Conservation (phyloP, 2,888 invertebrate species). For the Amphipyra berbera region DNA sequence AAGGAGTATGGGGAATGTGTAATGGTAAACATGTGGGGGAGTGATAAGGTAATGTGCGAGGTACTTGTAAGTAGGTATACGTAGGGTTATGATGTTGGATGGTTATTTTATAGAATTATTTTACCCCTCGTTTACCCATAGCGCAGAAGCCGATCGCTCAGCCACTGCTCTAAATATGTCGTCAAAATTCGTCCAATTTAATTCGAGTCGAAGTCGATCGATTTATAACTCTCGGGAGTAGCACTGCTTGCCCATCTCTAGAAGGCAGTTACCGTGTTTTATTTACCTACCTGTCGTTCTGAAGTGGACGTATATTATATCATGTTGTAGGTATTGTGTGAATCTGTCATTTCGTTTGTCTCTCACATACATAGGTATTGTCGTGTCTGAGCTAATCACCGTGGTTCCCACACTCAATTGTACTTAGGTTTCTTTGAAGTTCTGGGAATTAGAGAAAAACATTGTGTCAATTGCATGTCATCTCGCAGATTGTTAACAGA, state of each 20-base stretch:
- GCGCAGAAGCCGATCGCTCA: too few relatives aligned
- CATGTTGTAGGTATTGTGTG: conserved; percentile 7
- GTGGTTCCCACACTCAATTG: conserved; percentile 45
- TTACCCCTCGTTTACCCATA: too few relatives aligned
- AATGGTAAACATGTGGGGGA: conserved; percentile 18
- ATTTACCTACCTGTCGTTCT: too few relatives aligned
- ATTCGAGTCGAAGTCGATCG: too few relatives aligned
- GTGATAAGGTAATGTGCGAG: conserved; percentile 16
- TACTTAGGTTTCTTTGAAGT: conserved; percentile 30
- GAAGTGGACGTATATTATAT: background rate
- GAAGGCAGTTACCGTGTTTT: too few relatives aligned
- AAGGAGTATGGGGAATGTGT: conserved; percentile 29
- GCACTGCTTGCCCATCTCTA: too few relatives aligned
- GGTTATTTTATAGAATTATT: too few relatives aligned
- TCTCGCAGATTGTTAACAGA: conserved; percentile 19
- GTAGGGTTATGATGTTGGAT: too few relatives aligned
- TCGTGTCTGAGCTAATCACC: conserved; percentile 34
- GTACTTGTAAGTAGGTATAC: too few relatives aligned
- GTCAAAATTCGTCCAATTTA: too few relatives aligned
- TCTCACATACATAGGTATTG: conserved; percentile 10
- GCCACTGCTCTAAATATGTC: too few relatives aligned
- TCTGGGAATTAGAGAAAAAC: conserved; percentile 47
- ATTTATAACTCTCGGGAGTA: too few relatives aligned
- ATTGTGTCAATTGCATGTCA: conserved; percentile 44
- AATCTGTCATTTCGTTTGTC: conserved; percentile 33